Conservation (phyloP, 2,797 vertebrate species). For the Myotis pilosus region DNA sequence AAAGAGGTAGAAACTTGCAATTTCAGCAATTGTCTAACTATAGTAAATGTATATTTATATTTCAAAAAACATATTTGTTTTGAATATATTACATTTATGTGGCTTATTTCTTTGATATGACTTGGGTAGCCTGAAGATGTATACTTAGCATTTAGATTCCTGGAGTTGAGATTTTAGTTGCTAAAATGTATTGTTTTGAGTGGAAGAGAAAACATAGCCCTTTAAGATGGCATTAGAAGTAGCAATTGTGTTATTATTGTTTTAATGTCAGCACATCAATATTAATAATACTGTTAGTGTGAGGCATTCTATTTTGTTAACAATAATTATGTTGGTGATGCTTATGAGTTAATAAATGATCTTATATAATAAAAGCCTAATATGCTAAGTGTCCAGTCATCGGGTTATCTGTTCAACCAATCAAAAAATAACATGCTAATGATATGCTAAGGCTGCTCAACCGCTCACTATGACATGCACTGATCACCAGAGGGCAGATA, state of each 20-base stretch:
- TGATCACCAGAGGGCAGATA: too few relatives aligned
- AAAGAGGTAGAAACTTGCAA: neutral
- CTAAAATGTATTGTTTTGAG: neutral
- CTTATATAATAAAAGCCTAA: too few relatives aligned
- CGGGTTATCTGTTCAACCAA: too few relatives aligned
- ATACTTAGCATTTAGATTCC: neutral
- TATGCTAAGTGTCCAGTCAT: too few relatives aligned
- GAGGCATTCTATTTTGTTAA: conserved; percentile 42
- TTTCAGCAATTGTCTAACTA: neutral
- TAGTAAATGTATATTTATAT: neutral
- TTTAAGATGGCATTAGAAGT: neutral
- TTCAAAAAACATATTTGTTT: neutral
- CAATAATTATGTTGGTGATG: neutral
- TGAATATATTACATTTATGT: neutral
- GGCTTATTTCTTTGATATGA: neutral
- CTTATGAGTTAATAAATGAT: neutral
- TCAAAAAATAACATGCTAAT: too few relatives aligned
- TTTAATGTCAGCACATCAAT: neutral
- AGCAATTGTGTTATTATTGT: neutral
- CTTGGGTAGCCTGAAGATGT: neutral
- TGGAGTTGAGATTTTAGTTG: neutral
- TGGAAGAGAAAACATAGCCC: neutral
- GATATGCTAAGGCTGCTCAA: too few relatives aligned
- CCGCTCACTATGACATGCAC: too few relatives aligned
- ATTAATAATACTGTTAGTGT: neutral